These are phyloP conservation scores for Pyrgilauda ruficollis DNA, from an alignment of 2,113 vertebrate species.

Conservation along the genomic window DNA sequence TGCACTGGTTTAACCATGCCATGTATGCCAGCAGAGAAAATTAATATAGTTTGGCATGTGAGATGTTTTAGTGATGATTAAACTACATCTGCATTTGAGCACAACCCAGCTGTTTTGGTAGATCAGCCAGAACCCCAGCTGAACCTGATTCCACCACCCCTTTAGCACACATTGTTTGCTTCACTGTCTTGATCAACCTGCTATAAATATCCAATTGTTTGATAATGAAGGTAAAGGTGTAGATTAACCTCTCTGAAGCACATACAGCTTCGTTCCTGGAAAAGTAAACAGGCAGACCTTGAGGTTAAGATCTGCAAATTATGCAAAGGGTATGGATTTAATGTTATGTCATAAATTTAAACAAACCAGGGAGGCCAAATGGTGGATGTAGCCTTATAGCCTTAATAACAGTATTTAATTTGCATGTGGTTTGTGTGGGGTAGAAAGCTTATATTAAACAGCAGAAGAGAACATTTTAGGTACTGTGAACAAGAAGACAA, in stretches of 20 bases:
- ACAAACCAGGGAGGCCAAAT: background rate
- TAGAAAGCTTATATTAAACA: background rate
- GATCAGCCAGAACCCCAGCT: background rate
- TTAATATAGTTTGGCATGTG: background rate
- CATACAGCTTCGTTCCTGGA: background rate
- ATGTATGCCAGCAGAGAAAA: background rate
- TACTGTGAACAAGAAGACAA: constrained; percentile 5
- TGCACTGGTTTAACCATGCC: background rate
- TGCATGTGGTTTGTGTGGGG: background rate
- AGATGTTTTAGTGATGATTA: background rate
- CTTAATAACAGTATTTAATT: background rate
- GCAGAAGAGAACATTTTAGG: constrained; percentile 18
- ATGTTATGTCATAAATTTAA: background rate
- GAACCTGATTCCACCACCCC: background rate
- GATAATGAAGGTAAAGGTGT: background rate
- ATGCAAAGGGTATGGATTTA: background rate
- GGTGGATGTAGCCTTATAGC: background rate
- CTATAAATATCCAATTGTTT: background rate
- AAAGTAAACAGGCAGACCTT: background rate
- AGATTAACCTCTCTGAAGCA: background rate
- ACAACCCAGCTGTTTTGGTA: background rate
- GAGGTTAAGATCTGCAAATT: background rate
- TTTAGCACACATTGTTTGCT: background rate
- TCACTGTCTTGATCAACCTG: background rate
- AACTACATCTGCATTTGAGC: background rate